Evolutionary conservation across 2,888 invertebrate genomes (phyloP), one percentile per base, ranked within the genome.

Genomic region (Mimachlamys varia): DNA sequence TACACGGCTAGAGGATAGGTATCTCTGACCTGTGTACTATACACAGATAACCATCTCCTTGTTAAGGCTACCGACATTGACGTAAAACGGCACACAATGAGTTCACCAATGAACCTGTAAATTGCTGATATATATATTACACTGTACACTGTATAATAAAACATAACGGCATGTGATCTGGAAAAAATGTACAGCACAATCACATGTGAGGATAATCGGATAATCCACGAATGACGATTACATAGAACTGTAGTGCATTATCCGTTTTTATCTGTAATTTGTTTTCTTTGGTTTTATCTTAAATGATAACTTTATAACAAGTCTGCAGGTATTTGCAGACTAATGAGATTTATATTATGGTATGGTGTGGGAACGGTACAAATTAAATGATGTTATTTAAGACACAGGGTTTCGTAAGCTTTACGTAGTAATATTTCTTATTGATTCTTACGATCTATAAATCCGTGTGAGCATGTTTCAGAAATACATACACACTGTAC

Each of bases 51-150:
- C 76, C 76, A 76, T 76, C 76, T 76, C 19, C 27, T 10, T 27
- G 76, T 76, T 22, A 76, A 27, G 76, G 33, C 33, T 76, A 27
- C 33, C 76, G 27, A 33, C 76, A 76, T 76, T 76, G 76, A 76
- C 76, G 76, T 27, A 76, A 27, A 33, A 27, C 12, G 13, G 2
- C 33, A 76, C 5, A 76, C 76, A 76, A 76, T 76, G 7, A 27
- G 76, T 5, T 33, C 4, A 12, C 33, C 33, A 76, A 76, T 76
- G 76, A 76, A 76, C 76, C 76, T 76, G 76, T 33, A 76, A 76
- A 76, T 76, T 33, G 76, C 76, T 76, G 76, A 76, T 76, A 76
- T 76, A 76, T 27, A 33, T 33, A 76, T n/a, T n/a, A n/a, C n/a
- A n/a, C n/a, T n/a, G n/a, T 44, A 44, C 12, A 27, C 76, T 0